These are phyloP conservation scores for Asobara japonica DNA, from an alignment of 1,140 invertebrate genomes.

Conservation along the genomic window DNA sequence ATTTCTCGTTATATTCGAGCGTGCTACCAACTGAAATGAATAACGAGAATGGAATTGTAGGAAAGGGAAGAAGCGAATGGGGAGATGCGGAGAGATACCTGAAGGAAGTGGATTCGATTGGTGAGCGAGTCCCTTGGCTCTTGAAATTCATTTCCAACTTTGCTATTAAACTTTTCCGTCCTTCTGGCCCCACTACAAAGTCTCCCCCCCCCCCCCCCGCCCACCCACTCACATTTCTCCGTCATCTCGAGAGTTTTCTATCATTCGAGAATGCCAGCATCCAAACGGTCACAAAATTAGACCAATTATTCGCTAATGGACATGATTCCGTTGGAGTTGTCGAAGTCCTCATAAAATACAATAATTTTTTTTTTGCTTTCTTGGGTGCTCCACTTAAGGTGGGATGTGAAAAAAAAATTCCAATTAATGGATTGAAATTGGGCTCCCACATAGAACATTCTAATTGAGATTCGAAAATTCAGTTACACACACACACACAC, in stretches of 20 bases:
- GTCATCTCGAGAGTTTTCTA: background rate
- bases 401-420: too few species aligned
- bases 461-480: too few species aligned
- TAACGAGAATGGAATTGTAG: background rate
- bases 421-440: too few species aligned
- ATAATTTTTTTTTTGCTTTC: too few species aligned
- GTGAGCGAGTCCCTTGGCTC: background rate
- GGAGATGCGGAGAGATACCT: background rate
- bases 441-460: too few species aligned
- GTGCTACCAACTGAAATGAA: background rate
- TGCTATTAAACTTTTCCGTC: slow-evolving; percentile 17
- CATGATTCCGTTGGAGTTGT: background rate
- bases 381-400: too few species aligned
- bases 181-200: background rate
- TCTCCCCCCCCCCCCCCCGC: background rate
- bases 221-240: background rate
- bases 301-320: background rate
- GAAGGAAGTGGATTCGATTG: slow-evolving; percentile 8
- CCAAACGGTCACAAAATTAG: background rate
- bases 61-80: background rate
- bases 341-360: background rate
- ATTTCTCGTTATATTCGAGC: background rate
- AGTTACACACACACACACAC: too few species aligned
- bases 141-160: slow-evolving; percentile 1
- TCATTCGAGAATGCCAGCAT: background rate